phyloP scores from a whole-genome alignment of 2,888 invertebrate species.

The Ichneumoninae sp. region DNA sequence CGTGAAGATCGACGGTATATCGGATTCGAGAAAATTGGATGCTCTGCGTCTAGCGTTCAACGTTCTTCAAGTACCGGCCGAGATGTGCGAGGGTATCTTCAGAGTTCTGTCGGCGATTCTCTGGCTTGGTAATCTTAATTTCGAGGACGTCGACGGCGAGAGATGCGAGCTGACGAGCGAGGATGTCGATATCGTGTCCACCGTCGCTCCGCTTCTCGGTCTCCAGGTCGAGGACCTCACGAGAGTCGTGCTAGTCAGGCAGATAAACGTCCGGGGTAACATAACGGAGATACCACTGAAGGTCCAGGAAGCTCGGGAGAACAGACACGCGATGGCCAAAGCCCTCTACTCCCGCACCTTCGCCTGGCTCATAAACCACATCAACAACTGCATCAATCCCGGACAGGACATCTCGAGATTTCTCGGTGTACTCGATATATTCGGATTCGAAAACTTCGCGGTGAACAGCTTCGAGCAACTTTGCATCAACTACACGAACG shows the following conservation, averaged over 20 bases:
- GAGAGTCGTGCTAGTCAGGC: constrained; percentile 90
- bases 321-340: constrained; percentile 97
- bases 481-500: constrained; percentile 97
- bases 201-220: constrained; percentile 90
- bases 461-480: constrained; percentile 96
- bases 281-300: constrained; percentile 96
- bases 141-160: constrained; percentile 95
- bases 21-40: constrained; percentile 91
- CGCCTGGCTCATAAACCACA: constrained; percentile 96
- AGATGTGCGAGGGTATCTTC: constrained; percentile 95
- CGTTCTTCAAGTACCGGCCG: constrained; percentile 93
- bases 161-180: constrained; percentile 90
- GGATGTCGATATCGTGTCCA: constrained; percentile 90
- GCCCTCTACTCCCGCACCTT: constrained; percentile 95
- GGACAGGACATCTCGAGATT: constrained; percentile 92
- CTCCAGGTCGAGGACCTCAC: constrained; percentile 90
- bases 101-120: constrained; percentile 94
- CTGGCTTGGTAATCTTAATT: constrained; percentile 95
- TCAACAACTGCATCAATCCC: constrained; percentile 96
- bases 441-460: constrained; percentile 96
- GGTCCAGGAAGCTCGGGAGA: constrained; percentile 95
- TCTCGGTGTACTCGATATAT: constrained; percentile 95
- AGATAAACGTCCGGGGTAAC: constrained; percentile 96
- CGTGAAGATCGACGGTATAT: constrained; percentile 87
- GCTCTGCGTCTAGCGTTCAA: constrained; percentile 95